phyloP scores from a whole-genome alignment of 1,140 invertebrate species.

The Homarus americanus region DNA sequence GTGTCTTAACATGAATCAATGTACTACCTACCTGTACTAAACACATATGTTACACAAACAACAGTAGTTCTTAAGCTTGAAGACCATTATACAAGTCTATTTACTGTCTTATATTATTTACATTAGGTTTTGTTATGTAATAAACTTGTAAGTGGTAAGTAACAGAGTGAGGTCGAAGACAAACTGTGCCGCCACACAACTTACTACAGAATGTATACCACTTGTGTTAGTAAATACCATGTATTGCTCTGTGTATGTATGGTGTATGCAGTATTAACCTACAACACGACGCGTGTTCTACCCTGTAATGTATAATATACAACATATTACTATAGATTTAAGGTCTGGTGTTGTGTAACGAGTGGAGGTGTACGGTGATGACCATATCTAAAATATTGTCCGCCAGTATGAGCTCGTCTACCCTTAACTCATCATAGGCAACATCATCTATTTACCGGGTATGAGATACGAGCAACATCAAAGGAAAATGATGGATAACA shows the following conservation, averaged over 20 bases:
- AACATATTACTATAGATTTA: background rate
- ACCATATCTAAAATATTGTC: too few species aligned
- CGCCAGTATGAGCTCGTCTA: background rate
- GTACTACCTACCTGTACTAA: too few species aligned
- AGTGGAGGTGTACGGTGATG: background rate
- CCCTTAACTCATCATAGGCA: background rate
- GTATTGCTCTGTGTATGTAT: background rate
- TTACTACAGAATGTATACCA: background rate
- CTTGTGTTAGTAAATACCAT: background rate
- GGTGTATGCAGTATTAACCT: background rate
- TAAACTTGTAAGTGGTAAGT: background rate
- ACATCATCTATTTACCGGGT: too few species aligned
- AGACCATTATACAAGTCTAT: too few species aligned
- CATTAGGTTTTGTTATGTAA: background rate
- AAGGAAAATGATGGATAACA: too few species aligned
- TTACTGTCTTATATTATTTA: too few species aligned
- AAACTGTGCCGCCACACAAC: background rate
- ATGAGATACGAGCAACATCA: too few species aligned
- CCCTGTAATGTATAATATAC: conserved; percentile 1
- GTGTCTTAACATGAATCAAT: too few species aligned
- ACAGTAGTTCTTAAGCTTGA: too few species aligned
- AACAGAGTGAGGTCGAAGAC: background rate
- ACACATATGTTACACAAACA: too few species aligned
- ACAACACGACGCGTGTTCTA: background rate
- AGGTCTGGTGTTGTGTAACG: background rate